A percentile compares a stretch with the other conserved stretches of the same genome.
Conservation (phyloP, 1,140 invertebrate species). For the Drosophila mojavensis region DNA sequence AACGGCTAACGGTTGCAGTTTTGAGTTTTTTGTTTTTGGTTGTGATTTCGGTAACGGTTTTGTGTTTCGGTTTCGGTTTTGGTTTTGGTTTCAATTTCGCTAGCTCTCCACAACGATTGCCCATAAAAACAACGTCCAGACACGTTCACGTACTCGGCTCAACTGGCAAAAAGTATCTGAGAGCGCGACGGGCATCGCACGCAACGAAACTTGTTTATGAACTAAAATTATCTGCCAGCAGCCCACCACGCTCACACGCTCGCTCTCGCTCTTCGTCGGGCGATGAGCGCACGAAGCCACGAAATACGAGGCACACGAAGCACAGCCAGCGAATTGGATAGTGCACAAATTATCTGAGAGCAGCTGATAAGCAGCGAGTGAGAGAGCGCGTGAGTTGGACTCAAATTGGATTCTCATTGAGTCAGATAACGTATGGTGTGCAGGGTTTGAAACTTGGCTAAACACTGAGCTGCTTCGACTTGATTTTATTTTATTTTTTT, state of each 20-base stretch:
- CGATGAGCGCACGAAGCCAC: slow-evolving; percentile 11
- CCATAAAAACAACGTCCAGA: slow-evolving; percentile 57
- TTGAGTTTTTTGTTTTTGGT: not conserved
- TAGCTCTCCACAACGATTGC: slow-evolving; percentile 32
- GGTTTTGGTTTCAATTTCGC: not conserved
- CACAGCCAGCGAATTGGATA: slow-evolving; percentile 29
- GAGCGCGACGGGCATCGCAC: slow-evolving; percentile 41
- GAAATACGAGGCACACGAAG: slow-evolving; percentile 18
- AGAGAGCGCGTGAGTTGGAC: slow-evolving; percentile 24
- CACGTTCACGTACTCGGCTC: slow-evolving; percentile 62
- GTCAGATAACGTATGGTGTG: slow-evolving; percentile 40
- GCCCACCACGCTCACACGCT: not conserved
- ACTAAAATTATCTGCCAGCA: slow-evolving; percentile 22
- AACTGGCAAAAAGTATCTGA: slow-evolving; percentile 58
- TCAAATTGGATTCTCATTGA: slow-evolving; percentile 73
- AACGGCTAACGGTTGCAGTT: not conserved
- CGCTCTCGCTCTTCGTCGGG: slow-evolving; percentile 1
- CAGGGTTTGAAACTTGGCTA: slow-evolving; percentile 60
- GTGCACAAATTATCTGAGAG: slow-evolving; percentile 59
- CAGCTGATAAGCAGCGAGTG: slow-evolving; percentile 9
- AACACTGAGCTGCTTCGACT: not conserved
- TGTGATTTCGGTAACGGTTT: slow-evolving; percentile 19
- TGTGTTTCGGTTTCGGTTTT: slow-evolving; percentile 7
- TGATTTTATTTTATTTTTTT: not conserved
- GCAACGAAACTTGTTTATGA: slow-evolving; percentile 46